Percentiles rank a stretch among this genome's conserved stretches.
These are phyloP conservation scores for Heliconius erato DNA, from an alignment of 2,888 invertebrate genomes.

Conservation along the genomic window DNA sequence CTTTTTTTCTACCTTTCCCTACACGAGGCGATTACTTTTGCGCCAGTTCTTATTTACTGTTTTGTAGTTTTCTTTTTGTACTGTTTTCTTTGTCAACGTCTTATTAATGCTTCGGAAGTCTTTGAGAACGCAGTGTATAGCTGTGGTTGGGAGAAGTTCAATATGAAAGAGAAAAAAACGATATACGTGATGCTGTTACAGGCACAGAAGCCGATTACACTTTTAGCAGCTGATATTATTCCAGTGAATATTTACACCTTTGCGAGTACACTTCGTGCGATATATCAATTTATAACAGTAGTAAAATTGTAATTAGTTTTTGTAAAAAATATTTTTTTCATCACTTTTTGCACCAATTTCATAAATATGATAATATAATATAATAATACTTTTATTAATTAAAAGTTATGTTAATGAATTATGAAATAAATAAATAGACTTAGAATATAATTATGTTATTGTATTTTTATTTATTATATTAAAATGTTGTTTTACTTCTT, in stretches of 20 bases:
- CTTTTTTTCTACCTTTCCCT: slow-evolving; percentile 70
- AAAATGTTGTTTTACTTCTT: no score
- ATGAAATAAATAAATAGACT: no score
- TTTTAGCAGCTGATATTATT: slow-evolving; percentile 75
- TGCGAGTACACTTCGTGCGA: slow-evolving; percentile 70
- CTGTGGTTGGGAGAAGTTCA: slow-evolving; percentile 79
- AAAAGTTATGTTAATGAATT: no score
- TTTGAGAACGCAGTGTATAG: slow-evolving; percentile 72
- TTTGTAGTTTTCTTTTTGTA: slow-evolving; percentile 74
- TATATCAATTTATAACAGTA: slow-evolving; percentile 77
- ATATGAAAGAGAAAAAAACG: slow-evolving; percentile 64
- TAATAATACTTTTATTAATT: no score
- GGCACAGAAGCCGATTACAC: slow-evolving; percentile 69
- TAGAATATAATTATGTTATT: no score
- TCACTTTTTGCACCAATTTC: neutral
- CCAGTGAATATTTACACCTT: slow-evolving; percentile 79
- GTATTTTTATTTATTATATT: no score
- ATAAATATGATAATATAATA: neutral
- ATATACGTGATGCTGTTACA: slow-evolving; percentile 68
- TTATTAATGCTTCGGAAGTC: slow-evolving; percentile 70
- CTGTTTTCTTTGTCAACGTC: slow-evolving; percentile 72
- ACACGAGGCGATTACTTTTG: slow-evolving; percentile 67
- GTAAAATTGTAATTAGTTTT: slow-evolving; percentile 63
- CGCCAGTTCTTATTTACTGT: slow-evolving; percentile 70
- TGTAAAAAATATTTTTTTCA: slow-evolving; percentile 46